Evolutionary conservation across 2,113 vertebrate genomes (phyloP).

Genomic region (Erythrolamprus reginae): DNA sequence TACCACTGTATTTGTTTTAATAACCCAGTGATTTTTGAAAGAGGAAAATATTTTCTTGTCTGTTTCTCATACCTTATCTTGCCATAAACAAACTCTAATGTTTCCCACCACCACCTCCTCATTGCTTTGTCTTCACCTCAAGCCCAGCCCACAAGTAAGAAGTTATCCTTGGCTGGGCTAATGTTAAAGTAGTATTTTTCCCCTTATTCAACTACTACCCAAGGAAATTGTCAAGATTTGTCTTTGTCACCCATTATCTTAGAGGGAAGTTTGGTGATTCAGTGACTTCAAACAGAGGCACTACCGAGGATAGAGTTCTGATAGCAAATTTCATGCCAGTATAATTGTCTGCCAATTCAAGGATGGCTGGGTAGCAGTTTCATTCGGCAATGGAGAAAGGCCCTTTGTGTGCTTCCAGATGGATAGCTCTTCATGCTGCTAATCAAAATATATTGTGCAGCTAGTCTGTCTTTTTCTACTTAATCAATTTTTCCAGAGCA

Average conservation of each 20-base stretch:
- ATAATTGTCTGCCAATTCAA: not conserved
- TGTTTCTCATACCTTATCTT: not conserved
- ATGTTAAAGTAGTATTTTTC: not conserved
- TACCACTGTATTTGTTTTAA: not conserved
- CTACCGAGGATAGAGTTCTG: not conserved
- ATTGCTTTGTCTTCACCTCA: not conserved
- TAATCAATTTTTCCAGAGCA: not conserved
- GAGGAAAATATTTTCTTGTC: not conserved
- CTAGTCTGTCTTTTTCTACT: not conserved
- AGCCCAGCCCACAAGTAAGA: not conserved
- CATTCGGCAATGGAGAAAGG: not conserved
- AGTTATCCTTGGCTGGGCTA: not conserved
- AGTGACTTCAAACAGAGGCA: not conserved
- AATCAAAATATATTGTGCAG: not conserved
- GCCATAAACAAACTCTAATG: not conserved
- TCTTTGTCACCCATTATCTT: not conserved
- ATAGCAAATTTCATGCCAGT: not conserved
- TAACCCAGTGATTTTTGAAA: not conserved
- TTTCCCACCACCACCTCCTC: not conserved
- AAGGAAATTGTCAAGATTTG: not conserved
- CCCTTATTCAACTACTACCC: not conserved
- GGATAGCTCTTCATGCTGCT: not conserved
- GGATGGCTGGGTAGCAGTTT: not conserved
- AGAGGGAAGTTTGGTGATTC: not conserved
- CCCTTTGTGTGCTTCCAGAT: not conserved